Base-by-base conservation (phyloP, 2,888 invertebrate species). In the Sipunculus nudus region DNA sequence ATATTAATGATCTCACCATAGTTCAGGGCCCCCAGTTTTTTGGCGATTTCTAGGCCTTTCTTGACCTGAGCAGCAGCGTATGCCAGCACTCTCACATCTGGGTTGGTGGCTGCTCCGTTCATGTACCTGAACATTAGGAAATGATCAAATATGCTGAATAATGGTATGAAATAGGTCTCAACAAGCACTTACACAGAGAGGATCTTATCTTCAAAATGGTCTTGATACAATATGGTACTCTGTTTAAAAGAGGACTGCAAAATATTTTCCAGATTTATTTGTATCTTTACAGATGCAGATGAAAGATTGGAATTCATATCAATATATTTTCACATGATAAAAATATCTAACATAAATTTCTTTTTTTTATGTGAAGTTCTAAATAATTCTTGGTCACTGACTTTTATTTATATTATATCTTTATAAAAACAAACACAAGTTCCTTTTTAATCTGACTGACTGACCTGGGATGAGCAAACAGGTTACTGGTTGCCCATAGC, bases 401-500 rank as follows among this genome's bases (percentile, higher is more conserved):
- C n/a, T n/a, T n/a, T n/a, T n/a, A n/a, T n/a, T n/a, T n/a, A n/a
- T n/a, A n/a, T n/a, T n/a, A n/a, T n/a, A n/a, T n/a, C n/a, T n/a
- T n/a, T n/a, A n/a, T n/a, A n/a, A n/a, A n/a, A n/a, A n/a, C n/a
- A n/a, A n/a, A n/a, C n/a, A n/a, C n/a, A n/a, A n/a, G n/a, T n/a
- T n/a, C n/a, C n/a, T n/a, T 43, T 10, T 19, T 19, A 8, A n/a
- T n/a, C 16, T n/a, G 8, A 35, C 23, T 13, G 3, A 29, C 53
- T 28, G 74, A 88, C 89, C 88, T 86, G 0, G 86, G 84, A 78
- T 88, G 84, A 2, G 87, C 85, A 78, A 89, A 89, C 53, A 89
- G 79, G 74, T 89, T 88, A 8, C 89, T 88, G 0, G 89, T 88
- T 2, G 88, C 80, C 89, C 89, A 89, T 58, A 89, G 74, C 50